Evolutionary conservation across 1,140 invertebrate genomes (phyloP).

Genomic region (Trissolcus basalis): DNA sequence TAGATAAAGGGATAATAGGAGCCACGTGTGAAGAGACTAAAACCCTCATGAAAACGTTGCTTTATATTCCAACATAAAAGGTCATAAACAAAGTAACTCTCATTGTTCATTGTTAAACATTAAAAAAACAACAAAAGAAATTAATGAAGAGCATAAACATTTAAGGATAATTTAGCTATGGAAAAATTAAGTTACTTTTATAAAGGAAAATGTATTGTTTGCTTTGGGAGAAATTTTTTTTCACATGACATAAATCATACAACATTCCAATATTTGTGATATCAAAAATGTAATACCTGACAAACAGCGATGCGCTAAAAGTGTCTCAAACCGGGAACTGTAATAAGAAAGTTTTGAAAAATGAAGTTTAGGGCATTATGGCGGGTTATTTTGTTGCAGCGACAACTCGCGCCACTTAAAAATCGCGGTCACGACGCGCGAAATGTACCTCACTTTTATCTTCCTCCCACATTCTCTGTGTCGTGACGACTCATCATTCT

Average conservation of each 20-base stretch:
- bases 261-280: not conserved
- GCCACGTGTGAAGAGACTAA: conserved; percentile 1
- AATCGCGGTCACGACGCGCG: conserved; percentile 42
- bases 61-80: conserved; percentile 16
- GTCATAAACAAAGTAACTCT: conserved; percentile 16
- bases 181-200: too few species aligned
- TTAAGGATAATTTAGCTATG: too few species aligned
- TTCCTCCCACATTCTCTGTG: conserved; percentile 14
- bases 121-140: not conserved
- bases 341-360: conserved; percentile 39
- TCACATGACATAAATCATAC: not conserved
- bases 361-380: conserved; percentile 36
- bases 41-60: conserved; percentile 8
- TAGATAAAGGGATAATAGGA: too few species aligned
- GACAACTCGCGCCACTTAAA: conserved; percentile 39
- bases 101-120: conserved; percentile 9
- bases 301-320: conserved; percentile 15
- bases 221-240: not conserved
- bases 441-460: conserved; percentile 23
- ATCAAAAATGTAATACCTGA: not conserved
- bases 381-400: conserved; percentile 21
- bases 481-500: conserved; percentile 28
- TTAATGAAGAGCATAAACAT: too few species aligned
- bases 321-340: conserved; percentile 1
- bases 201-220: too few species aligned